Evolutionary conservation across 2,113 vertebrate species (phyloP).

Genomic region (Callaeas wilsoni): DNA sequence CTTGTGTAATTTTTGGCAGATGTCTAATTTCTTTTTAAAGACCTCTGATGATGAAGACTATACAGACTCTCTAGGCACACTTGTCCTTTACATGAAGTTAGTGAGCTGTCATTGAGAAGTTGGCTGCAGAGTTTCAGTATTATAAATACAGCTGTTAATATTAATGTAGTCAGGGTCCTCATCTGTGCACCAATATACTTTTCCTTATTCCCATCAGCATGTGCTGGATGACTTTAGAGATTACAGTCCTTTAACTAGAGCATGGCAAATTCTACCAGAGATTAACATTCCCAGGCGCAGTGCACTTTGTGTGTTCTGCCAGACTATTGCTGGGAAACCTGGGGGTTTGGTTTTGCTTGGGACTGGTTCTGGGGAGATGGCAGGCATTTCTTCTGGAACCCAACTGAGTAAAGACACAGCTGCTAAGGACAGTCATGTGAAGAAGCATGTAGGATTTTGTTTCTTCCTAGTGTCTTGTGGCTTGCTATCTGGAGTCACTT

Average conservation of each 20-base stretch:
- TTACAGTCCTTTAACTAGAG: constrained; percentile 37
- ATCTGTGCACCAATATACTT: background rate
- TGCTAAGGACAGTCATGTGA: background rate
- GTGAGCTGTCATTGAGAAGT: background rate
- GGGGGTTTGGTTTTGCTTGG: background rate
- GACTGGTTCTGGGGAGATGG: background rate
- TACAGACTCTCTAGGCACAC: background rate
- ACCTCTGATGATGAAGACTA: background rate
- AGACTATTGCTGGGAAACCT: background rate
- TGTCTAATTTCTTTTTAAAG: background rate
- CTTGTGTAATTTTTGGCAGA: background rate
- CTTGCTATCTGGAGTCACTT: background rate
- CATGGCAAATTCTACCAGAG: background rate
- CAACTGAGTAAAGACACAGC: background rate
- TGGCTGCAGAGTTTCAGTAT: background rate
- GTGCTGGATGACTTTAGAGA: background rate
- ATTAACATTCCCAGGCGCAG: background rate
- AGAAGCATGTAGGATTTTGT: background rate
- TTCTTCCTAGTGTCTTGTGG: background rate
- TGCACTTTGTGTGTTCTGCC: background rate
- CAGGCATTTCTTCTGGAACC: background rate
- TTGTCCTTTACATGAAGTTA: background rate
- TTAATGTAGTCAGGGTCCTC: background rate
- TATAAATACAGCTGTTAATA: background rate
- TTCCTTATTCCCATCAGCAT: background rate